phyloP scores from a whole-genome alignment of 2,888 invertebrate species.

The Monoplex corrugatus region DNA sequence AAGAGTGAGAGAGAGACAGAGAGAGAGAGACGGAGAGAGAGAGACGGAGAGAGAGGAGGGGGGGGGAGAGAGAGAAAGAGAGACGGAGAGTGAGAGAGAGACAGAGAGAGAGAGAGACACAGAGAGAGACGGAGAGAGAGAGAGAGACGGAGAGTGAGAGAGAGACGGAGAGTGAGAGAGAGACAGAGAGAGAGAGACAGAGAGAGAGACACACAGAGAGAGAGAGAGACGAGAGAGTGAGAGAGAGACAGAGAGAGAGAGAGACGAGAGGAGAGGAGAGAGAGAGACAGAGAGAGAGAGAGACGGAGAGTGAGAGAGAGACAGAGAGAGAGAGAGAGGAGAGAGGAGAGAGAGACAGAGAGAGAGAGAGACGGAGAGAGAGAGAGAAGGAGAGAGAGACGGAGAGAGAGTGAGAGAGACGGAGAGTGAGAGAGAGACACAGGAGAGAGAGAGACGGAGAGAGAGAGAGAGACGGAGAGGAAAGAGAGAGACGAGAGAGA shows the following conservation, averaged over 20 bases:
- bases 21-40: no score
- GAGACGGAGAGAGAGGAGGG: not conserved
- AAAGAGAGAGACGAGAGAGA: no score
- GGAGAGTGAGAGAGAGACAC: not conserved
- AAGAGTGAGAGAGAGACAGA: no score
- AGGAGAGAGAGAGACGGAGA: not conserved
- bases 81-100: slow-evolving; percentile 12
- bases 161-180: slow-evolving; percentile 37
- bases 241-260: not conserved
- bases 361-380: slow-evolving; percentile 33
- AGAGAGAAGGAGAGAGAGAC: slow-evolving; percentile 12
- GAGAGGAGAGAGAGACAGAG: slow-evolving; percentile 37
- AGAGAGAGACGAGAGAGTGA: not conserved
- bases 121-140: slow-evolving; percentile 17
- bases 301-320: not conserved
- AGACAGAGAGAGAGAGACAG: slow-evolving; percentile 43
- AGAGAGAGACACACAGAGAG: slow-evolving; percentile 31
- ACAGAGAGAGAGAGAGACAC: slow-evolving; percentile 27
- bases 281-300: slow-evolving; percentile 39
- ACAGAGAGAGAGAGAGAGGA: not conserved
- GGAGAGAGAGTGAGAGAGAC: slow-evolving; percentile 1
- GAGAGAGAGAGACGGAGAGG: no score
- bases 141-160: slow-evolving; percentile 30
- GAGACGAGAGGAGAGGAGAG: not conserved
- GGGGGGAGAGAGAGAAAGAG: slow-evolving; percentile 24